phyloP scores from a whole-genome alignment of 1,140 invertebrate genomes.

The Drosophila kohkoa region DNA sequence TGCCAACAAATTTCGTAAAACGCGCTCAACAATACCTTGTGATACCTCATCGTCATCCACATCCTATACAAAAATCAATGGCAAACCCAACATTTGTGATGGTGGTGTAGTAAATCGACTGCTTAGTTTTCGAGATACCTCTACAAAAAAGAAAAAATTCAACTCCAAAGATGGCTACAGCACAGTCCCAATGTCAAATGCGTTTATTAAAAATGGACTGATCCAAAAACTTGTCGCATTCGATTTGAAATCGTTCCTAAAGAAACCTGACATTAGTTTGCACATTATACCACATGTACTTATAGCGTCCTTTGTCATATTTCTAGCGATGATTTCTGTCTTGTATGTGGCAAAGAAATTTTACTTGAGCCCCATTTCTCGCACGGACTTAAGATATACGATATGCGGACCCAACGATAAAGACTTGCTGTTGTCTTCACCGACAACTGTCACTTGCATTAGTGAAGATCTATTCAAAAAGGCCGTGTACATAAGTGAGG shows the following conservation, averaged over 20 bases:
- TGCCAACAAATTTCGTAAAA: conserved; percentile 51
- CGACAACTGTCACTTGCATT: conserved; percentile 47
- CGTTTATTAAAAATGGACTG: conserved; percentile 34
- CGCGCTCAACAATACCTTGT: conserved; percentile 40
- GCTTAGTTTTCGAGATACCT: conserved; percentile 71
- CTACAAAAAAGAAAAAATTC: conserved; percentile 53
- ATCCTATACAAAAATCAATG: conserved; percentile 45
- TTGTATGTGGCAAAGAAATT: conserved; percentile 64
- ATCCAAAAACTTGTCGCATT: conserved; percentile 35
- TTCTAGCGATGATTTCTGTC: conserved; percentile 64
- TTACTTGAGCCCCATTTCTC: conserved; percentile 58
- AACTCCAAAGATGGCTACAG: conserved; percentile 40
- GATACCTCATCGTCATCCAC: conserved; percentile 27
- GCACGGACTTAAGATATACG: conserved; percentile 53
- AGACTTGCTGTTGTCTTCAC: conserved; percentile 16
- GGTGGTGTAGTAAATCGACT: conserved; percentile 69
- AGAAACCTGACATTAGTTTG: conserved; percentile 55
- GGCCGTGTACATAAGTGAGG: conserved; percentile 51
- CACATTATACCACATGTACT: conserved; percentile 69
- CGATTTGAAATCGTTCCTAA: conserved; percentile 54
- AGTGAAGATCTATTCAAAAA: conserved; percentile 49
- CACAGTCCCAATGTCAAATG: conserved; percentile 39
- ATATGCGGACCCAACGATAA: conserved; percentile 58
- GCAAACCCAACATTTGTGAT: conserved; percentile 55
- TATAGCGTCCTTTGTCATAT: conserved; percentile 63